Evolutionary conservation across 2,113 vertebrate species (phyloP).

Genomic region (Potamarius usumacintae): DNA sequence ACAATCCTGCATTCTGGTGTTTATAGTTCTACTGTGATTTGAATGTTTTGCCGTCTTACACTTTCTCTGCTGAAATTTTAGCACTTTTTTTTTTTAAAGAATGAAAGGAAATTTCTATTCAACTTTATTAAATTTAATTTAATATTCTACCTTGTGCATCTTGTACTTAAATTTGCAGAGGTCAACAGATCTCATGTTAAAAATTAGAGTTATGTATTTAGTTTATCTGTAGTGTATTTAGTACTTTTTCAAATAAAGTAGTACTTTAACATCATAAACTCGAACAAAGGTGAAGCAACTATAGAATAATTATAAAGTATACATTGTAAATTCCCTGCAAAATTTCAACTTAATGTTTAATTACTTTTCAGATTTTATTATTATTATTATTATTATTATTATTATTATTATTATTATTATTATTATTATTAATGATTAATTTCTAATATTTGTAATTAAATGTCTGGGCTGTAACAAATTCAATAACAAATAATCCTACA

Average conservation of each 20-base stretch:
- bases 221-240: background rate
- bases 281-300: background rate
- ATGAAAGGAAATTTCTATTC: background rate
- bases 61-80: background rate
- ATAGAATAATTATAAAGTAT: background rate
- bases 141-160: background rate
- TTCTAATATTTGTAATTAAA: background rate
- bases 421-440: no score
- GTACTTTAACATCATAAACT: background rate
- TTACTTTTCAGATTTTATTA: background rate
- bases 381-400: no score
- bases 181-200: background rate
- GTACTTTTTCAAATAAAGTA: background rate
- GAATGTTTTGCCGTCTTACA: background rate
- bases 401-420: background rate
- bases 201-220: background rate
- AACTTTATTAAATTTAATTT: background rate
- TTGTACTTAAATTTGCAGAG: background rate
- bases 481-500: background rate
- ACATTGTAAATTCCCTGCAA: background rate
- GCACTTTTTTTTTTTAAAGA: background rate
- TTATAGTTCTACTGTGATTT: background rate
- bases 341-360: background rate
- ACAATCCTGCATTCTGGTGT: background rate
- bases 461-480: background rate